These are phyloP conservation scores for Iguana delicatissima DNA, from an alignment of 2,797 vertebrate genomes.

Conservation along the genomic window DNA sequence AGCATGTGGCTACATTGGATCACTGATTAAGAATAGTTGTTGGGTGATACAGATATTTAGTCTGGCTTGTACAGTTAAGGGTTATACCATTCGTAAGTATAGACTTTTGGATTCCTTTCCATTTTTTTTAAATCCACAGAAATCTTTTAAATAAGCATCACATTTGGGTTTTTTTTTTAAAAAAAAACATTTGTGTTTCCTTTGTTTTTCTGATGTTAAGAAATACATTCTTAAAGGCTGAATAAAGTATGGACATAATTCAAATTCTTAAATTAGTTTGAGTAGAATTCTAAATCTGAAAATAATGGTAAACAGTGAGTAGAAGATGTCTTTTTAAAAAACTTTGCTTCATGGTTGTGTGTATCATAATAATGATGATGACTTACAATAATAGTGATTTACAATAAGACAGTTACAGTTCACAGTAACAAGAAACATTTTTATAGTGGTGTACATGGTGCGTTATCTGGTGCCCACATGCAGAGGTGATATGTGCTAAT, in stretches of 20 bases:
- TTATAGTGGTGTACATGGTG: background rate
- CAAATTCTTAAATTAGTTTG: background rate
- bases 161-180: too few relatives aligned
- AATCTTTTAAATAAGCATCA: background rate
- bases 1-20: constrained; percentile 93
- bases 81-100: constrained; percentile 88
- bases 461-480: background rate
- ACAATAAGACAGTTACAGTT: background rate
- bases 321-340: background rate
- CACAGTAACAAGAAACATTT: background rate
- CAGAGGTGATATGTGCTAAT: background rate
- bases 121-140: background rate
- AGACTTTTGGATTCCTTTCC: constrained; percentile 9
- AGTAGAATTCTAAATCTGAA: background rate
- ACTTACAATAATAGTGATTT: too few relatives aligned
- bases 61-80: constrained; percentile 96
- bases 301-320: background rate
- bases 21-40: constrained; percentile 87
- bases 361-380: background rate
- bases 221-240: constrained; percentile 12
- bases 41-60: constrained; percentile 96
- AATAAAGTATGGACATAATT: background rate
- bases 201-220: background rate
- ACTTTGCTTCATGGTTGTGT: background rate
- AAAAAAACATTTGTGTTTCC: background rate